These are phyloP conservation scores for Vireo griseus DNA, from an alignment of 2,797 vertebrate species.

Conservation along the genomic window DNA sequence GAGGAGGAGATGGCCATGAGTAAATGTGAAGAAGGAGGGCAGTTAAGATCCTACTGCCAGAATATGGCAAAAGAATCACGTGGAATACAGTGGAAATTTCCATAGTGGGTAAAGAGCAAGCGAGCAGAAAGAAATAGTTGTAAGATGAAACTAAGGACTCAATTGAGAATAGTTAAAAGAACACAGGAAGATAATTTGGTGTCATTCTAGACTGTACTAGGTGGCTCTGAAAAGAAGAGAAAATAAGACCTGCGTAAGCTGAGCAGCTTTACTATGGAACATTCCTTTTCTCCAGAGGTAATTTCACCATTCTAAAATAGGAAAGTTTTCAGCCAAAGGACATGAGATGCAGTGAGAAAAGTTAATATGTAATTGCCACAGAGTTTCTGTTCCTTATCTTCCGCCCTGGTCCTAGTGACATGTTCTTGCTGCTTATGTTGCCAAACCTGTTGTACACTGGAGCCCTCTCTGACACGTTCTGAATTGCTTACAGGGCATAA, in stretches of 20 bases:
- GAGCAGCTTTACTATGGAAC: not conserved
- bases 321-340: not conserved
- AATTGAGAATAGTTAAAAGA: not conserved
- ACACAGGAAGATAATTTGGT: not conserved
- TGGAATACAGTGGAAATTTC: not conserved
- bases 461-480: not conserved
- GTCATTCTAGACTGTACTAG: not conserved
- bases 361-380: not conserved
- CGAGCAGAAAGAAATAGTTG: not conserved
- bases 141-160: not conserved
- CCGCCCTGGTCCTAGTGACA: not conserved
- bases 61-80: not conserved
- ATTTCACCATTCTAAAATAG: not conserved
- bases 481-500: not conserved
- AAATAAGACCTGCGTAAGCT: not conserved
- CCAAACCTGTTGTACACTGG: not conserved
- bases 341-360: not conserved
- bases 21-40: not conserved
- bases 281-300: not conserved
- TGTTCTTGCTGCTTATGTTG: constrained; percentile 11
- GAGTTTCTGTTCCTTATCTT: not conserved
- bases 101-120: not conserved
- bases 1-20: not conserved
- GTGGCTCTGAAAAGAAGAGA: not conserved
- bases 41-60: not conserved